These are phyloP conservation scores for Leptonema lineaticorne DNA, from an alignment of 1,140 invertebrate species.

Conservation along the genomic window DNA sequence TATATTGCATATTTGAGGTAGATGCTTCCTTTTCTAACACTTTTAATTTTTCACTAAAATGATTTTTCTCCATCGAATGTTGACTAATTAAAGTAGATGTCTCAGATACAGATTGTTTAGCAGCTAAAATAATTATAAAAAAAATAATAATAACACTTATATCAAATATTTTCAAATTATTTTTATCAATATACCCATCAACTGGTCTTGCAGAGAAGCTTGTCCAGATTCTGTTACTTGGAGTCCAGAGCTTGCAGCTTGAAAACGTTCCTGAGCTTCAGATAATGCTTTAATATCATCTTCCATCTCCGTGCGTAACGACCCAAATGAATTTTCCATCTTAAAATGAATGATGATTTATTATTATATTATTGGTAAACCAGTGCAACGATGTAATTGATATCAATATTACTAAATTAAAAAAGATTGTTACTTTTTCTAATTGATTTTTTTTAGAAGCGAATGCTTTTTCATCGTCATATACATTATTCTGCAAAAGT, in stretches of 20 bases:
- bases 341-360: conserved; percentile 28
- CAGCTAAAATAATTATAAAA: conserved; percentile 55
- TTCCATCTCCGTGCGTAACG: conserved; percentile 68
- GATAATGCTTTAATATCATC: conserved; percentile 67
- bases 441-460: conserved; percentile 67
- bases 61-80: conserved; percentile 73
- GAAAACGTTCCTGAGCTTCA: conserved; percentile 75
- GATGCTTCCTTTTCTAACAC: conserved; percentile 69
- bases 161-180: background rate
- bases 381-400: background rate
- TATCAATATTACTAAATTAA: no score
- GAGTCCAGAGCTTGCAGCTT: conserved; percentile 81
- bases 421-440: conserved; percentile 63
- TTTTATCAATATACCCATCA: conserved; percentile 65
- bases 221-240: conserved; percentile 79
- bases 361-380: background rate
- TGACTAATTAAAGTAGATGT: conserved; percentile 81
- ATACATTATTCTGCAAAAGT: conserved; percentile 68
- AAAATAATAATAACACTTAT: background rate
- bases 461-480: conserved; percentile 71
- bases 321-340: conserved; percentile 67
- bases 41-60: conserved; percentile 68
- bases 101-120: conserved; percentile 71
- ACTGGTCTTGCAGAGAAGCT: conserved; percentile 85
- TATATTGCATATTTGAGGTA: conserved; percentile 70